Evolutionary conservation across 2,888 invertebrate genomes (phyloP).

Genomic region (Alloplasta piceator): DNA sequence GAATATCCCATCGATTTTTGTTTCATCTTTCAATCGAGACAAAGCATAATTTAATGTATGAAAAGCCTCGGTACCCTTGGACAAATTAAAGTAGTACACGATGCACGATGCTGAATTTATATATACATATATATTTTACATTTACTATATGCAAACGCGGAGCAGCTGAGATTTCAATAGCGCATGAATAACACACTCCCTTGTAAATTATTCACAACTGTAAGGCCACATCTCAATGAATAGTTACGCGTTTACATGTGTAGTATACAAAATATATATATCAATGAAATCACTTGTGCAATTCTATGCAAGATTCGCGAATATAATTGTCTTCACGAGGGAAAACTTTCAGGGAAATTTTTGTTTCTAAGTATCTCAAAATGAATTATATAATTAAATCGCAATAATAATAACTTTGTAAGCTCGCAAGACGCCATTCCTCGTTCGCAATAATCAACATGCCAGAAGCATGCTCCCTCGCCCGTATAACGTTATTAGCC

Average conservation of each 20-base stretch:
- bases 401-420: not conserved
- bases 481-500: not conserved
- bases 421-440: not conserved
- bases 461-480: not conserved
- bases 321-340: not conserved
- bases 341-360: not conserved
- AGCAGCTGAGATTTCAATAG: constrained; percentile 48
- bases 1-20: not conserved
- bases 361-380: not conserved
- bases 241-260: not conserved
- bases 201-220: constrained; percentile 50
- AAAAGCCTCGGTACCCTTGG: constrained; percentile 38
- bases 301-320: not conserved
- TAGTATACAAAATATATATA: not conserved
- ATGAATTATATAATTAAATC: not conserved
- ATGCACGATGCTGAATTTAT: constrained; percentile 13
- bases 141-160: constrained; percentile 15
- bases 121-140: constrained; percentile 1
- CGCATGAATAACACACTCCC: constrained; percentile 41
- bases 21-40: not conserved
- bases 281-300: not conserved
- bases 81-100: constrained; percentile 49
- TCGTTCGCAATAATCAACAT: not conserved
- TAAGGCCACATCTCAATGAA: constrained; percentile 53
- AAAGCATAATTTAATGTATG: constrained; percentile 10